These are phyloP conservation scores for Hypanus sabinus DNA, from an alignment of 2,113 vertebrate species.

Conservation along the genomic window DNA sequence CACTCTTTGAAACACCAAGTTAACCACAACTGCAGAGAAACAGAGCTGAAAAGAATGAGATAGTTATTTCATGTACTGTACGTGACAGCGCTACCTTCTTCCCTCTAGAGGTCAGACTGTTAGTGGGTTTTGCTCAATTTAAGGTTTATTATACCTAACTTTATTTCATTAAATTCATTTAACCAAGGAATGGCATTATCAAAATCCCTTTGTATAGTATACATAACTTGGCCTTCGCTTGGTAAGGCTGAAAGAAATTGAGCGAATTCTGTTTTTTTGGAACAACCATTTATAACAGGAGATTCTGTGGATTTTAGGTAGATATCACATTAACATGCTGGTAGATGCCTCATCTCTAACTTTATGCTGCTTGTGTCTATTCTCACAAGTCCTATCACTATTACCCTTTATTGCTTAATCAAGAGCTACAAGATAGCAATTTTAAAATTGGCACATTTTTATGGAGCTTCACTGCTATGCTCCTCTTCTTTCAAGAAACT, in stretches of 20 bases:
- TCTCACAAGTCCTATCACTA: too few relatives aligned
- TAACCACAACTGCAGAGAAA: not conserved
- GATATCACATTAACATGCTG: too few relatives aligned
- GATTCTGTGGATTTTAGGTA: not conserved
- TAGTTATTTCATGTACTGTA: not conserved
- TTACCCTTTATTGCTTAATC: too few relatives aligned
- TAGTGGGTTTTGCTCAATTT: not conserved
- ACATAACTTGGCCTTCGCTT: too few relatives aligned
- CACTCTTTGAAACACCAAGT: not conserved
- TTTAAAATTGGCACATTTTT: too few relatives aligned
- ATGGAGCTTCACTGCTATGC: too few relatives aligned
- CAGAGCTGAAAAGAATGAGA: not conserved
- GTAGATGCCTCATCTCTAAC: too few relatives aligned
- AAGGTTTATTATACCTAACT: not conserved
- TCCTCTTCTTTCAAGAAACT: too few relatives aligned
- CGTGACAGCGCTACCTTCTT: not conserved
- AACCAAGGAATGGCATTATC: not conserved
- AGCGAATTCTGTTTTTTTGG: not conserved
- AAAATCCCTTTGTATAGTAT: not conserved
- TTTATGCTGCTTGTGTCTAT: too few relatives aligned
- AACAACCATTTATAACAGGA: not conserved
- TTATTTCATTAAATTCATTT: not conserved
- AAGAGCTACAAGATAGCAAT: too few relatives aligned
- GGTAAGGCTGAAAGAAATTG: not conserved
- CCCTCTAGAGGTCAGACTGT: not conserved